A percentile compares a stretch with the other conserved stretches of the same genome.
Conservation (phyloP, 2,797 vertebrate species). For the Cottoperca gobio region DNA sequence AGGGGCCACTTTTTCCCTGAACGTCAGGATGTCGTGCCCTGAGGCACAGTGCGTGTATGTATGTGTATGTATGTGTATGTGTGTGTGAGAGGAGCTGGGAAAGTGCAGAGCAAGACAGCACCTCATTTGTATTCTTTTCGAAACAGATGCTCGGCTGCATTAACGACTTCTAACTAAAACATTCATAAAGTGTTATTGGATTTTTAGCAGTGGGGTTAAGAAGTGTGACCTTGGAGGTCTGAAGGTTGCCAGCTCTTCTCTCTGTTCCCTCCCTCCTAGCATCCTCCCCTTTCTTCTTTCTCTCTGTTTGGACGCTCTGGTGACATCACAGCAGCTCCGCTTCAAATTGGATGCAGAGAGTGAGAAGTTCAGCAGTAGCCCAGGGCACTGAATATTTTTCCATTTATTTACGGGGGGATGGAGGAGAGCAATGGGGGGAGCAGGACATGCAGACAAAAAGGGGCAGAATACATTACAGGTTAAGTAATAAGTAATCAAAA, state of each 20-base stretch:
- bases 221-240: slow-evolving; percentile 82
- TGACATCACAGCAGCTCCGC: slow-evolving; percentile 85
- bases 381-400: slow-evolving; percentile 88
- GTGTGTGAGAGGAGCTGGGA: slow-evolving; percentile 42
- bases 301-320: slow-evolving; percentile 77
- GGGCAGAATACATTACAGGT: slow-evolving; percentile 84
- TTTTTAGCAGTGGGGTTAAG: slow-evolving; percentile 85
- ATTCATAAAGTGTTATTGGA: slow-evolving; percentile 86
- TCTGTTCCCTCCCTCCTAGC: slow-evolving; percentile 52
- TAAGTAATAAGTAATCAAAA: slow-evolving; percentile 89
- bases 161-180: slow-evolving; percentile 85
- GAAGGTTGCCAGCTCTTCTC: slow-evolving; percentile 75
- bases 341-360: slow-evolving; percentile 90
- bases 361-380: slow-evolving; percentile 89
- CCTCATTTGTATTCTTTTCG: slow-evolving; percentile 84
- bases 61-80: neutral
- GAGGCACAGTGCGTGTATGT: slow-evolving; percentile 48
- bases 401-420: slow-evolving; percentile 83
- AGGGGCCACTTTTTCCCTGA: slow-evolving; percentile 66
- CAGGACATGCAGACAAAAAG: slow-evolving; percentile 76
- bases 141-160: slow-evolving; percentile 84
- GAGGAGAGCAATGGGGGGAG: slow-evolving; percentile 39
- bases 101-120: slow-evolving; percentile 64
- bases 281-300: slow-evolving; percentile 63
- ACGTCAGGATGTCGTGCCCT: slow-evolving; percentile 70